Evolutionary conservation across 1,140 invertebrate species (phyloP), one percentile per base, ranked within the genome.

Genomic region (Trachymyrmex septentrionalis): DNA sequence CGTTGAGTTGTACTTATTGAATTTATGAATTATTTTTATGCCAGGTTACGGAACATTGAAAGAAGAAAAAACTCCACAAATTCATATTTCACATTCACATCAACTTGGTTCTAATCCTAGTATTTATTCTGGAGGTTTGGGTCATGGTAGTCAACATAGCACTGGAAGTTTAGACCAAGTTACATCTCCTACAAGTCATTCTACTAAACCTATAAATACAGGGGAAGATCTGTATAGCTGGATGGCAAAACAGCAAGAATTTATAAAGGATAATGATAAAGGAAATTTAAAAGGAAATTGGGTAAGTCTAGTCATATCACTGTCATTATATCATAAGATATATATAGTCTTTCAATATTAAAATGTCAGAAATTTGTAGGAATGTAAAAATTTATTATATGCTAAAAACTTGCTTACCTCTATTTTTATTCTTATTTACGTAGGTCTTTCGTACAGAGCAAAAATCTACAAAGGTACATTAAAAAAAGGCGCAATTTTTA

Each of bases 211-310:
- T 0, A 75, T 93, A 5, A 95, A 94, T 87, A 90, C 96, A 7
- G 96, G 97, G n/a, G 98, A 99, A 93, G 98, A 98, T 95, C 95
- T 99, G 53, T 99, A 99, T 92, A 98, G 97, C 86, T 99, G 98
- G 98, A 99, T 99, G 98, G 98, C 98, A 0, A 98, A 98, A 92
- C 98, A 99, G 90, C 98, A 99, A 93, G 97, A 97, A 86, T 97
- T 96, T 86, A 96, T 95, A 27, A 96, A 96, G 50, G 93, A 95
- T 80, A 93, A 94, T 63, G 95, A 94, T 53, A 95, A 95, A 92
- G 94, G 88, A 92, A 95, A 94, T 85, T 91, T 95, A 19, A 95
- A 94, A 84, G 95, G 94, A 88, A 95, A 96, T 84, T 95, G 95
- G 95, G 95, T 95, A 91, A 90, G 90, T 85, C 10, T 86, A 27